Base-by-base conservation (phyloP, 2,888 invertebrate species). In the Anoplius nigerrimus region DNA sequence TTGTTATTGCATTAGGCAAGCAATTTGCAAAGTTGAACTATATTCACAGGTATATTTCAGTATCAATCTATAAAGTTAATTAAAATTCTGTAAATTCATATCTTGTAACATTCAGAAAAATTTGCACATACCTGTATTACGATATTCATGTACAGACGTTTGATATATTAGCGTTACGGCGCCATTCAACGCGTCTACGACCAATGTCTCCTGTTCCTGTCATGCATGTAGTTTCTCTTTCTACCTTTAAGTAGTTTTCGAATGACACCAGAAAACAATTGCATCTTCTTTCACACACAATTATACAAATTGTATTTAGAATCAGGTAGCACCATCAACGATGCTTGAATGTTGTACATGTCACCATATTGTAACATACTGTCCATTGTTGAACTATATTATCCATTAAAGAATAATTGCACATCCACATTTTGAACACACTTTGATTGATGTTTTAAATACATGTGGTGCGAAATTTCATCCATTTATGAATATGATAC, bases 131-230 rank as follows among this genome's bases (percentile, higher is more conserved):
- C 72, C 64, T 64, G 16, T 61, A 57, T 58, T 65, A 24, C 15
- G 27, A 42, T 55, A 69, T 46, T 34, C 11, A 61, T 3, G 48
- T 22, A 52, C 11, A 54, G 20, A 27, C 46, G 22, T 24, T 22
- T 43, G 59, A 67, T 57, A 54, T 68, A 81, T 88, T 89, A 81
- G 88, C 88, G 83, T 84, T 89, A 82, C 88, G 88, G 83, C 88
- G 88, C 88, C 88, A 89, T 85, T 89, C 88, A 84, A 89, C 88
- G 86, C 88, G 87, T 87, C 88, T 88, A 82, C 88, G 89, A 82
- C 89, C 88, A 79, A 88, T 82, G 86, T 86, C 86, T 84, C 89
- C 88, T 81, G 84, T 80, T 83, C 88, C 89, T 87, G 89, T 87
- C 89, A 89, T 89, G 87, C 89, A 89, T 89, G 85, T 86, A 87